A percentile compares a stretch with the other conserved stretches of the same genome.
phyloP scores from a whole-genome alignment of 2,113 vertebrate species.

The Phyllostomus hastatus region DNA sequence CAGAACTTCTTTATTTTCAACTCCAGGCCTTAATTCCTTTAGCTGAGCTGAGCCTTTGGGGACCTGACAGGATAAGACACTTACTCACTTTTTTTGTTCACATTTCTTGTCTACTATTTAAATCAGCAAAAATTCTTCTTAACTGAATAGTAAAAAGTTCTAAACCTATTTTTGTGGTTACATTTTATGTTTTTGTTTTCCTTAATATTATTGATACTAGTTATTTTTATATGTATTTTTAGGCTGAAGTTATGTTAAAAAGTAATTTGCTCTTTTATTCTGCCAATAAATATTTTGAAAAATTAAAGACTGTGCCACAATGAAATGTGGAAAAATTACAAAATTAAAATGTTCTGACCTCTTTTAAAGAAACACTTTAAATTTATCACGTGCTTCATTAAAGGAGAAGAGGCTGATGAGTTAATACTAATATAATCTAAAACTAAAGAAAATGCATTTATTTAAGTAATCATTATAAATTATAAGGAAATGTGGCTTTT shows the following conservation, averaged over 20 bases:
- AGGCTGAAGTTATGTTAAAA: slow-evolving; percentile 18
- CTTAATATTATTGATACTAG: not conserved
- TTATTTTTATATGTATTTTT: not conserved
- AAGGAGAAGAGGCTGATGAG: not conserved
- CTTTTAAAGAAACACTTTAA: slow-evolving; percentile 1
- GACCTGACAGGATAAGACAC: not conserved
- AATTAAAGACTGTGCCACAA: not conserved
- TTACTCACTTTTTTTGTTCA: not conserved
- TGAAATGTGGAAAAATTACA: not conserved
- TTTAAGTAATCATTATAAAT: slow-evolving; percentile 12
- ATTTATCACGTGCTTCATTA: not conserved
- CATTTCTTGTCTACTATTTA: not conserved
- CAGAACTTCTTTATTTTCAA: not conserved
- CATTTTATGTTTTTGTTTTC: not conserved
- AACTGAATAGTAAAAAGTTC: not conserved
- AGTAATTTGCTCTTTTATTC: not conserved
- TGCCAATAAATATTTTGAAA: slow-evolving; percentile 33
- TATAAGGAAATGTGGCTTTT: slow-evolving; percentile 11
- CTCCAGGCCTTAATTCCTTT: not conserved
- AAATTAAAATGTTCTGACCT: slow-evolving; percentile 22
- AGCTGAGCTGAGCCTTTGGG: not conserved
- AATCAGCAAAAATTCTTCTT: slow-evolving; percentile 19
- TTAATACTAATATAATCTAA: not conserved
- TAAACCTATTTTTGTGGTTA: not conserved
- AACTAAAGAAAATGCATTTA: not conserved